These are phyloP conservation scores for Styela clava DNA, from an alignment of 23 tunicate species.

Conservation along the genomic window DNA sequence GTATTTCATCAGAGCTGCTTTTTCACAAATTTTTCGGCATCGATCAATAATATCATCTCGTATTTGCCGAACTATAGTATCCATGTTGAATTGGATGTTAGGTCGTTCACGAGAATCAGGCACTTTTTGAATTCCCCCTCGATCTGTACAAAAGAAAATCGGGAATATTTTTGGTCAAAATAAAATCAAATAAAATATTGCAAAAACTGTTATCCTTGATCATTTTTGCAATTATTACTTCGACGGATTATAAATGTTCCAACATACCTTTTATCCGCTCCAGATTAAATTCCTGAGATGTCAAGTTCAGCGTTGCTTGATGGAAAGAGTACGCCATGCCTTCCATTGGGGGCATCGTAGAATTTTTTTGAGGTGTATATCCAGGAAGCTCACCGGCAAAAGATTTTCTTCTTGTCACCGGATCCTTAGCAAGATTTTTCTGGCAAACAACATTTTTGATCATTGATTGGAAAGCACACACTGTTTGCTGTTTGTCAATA, in stretches of 20 bases:
- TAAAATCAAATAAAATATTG: too few relatives aligned
- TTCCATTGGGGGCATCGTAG: background rate
- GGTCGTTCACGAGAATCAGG: slow-evolving; percentile 4
- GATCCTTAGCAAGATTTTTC: background rate
- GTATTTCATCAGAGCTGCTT: slow-evolving; percentile 34
- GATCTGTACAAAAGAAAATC: background rate
- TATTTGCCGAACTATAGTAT: slow-evolving; percentile 50
- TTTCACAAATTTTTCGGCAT: slow-evolving; percentile 52
- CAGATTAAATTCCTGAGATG: slow-evolving; percentile 13
- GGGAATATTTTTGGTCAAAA: too few relatives aligned
- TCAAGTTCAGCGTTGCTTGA: slow-evolving; percentile 16
- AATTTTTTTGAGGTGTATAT: background rate
- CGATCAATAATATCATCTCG: slow-evolving; percentile 49
- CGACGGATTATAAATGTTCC: too few relatives aligned
- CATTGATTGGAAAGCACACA: too few relatives aligned
- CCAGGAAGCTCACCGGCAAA: background rate
- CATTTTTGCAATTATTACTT: too few relatives aligned
- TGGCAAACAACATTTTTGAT: too few relatives aligned
- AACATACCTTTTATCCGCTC: slow-evolving; percentile 5
- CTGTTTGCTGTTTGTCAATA: too few relatives aligned
- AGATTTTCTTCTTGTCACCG: background rate
- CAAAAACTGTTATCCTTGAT: too few relatives aligned
- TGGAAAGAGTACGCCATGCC: slow-evolving; percentile 7
- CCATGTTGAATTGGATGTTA: slow-evolving; percentile 55
- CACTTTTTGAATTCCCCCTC: background rate